A percentile compares a stretch with the other conserved stretches of the same genome.
phyloP scores from a whole-genome alignment of 2,888 invertebrate species.

The Nomada hirtipes region DNA sequence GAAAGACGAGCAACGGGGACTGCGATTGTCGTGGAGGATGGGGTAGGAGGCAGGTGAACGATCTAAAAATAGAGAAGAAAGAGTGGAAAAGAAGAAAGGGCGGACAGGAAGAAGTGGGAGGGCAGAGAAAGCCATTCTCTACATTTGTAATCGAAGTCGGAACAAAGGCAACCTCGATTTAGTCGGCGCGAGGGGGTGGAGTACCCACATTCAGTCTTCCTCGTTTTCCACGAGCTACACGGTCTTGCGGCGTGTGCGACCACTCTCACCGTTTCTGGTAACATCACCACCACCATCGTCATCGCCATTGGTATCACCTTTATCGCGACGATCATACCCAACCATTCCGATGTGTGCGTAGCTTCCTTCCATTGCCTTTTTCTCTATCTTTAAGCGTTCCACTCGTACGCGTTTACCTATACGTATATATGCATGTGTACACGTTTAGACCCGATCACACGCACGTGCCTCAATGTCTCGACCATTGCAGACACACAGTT shows the following conservation, averaged over 20 bases:
- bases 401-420: constrained; percentile 27
- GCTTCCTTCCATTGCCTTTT: constrained; percentile 35
- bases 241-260: constrained; percentile 55
- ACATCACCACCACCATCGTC: constrained; percentile 46
- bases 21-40: constrained; percentile 14
- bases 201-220: constrained; percentile 60
- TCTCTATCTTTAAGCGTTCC: constrained; percentile 46
- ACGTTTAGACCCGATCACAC: constrained; percentile 41
- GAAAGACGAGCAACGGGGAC: constrained; percentile 36
- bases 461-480: constrained; percentile 28
- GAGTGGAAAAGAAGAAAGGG: constrained; percentile 38
- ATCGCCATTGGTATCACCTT: constrained; percentile 31
- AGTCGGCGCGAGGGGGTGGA: constrained; percentile 34
- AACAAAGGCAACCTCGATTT: constrained; percentile 73
- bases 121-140: constrained; percentile 68
- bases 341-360: neutral
- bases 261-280: constrained; percentile 56
- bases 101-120: constrained; percentile 24
- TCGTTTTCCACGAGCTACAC: constrained; percentile 48
- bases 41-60: constrained; percentile 32
- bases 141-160: constrained; percentile 78
- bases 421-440: neutral
- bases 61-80: constrained; percentile 39
- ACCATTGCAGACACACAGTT: constrained; percentile 24
- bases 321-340: constrained; percentile 19